Conservation (phyloP, 2,797 vertebrate species). For the Brachymystax lenok region DNA sequence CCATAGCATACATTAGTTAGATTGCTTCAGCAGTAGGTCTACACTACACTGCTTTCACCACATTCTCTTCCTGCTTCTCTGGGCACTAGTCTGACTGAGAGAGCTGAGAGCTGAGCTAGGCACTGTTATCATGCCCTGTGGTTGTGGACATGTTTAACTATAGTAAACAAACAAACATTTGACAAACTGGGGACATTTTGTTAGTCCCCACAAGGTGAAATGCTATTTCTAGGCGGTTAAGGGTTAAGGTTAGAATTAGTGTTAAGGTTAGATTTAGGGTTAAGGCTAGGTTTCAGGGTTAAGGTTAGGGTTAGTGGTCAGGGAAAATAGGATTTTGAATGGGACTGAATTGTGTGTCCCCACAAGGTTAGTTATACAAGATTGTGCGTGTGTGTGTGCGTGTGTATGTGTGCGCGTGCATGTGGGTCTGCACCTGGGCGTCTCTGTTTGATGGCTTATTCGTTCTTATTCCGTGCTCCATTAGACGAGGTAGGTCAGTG, state of each 20-base stretch:
- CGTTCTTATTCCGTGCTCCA: slow-evolving; percentile 3
- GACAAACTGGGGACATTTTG: no score
- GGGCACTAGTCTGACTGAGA: background rate
- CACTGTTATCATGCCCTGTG: background rate
- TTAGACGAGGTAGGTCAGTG: background rate
- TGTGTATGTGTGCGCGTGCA: slow-evolving; percentile 6
- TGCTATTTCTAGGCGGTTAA: no score
- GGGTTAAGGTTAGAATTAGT: no score
- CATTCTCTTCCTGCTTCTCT: background rate
- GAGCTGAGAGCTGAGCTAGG: background rate
- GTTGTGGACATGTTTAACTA: background rate
- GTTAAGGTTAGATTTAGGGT: no score
- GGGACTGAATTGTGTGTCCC: background rate
- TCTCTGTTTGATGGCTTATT: slow-evolving; percentile 14
- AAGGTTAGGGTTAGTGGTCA: no score
- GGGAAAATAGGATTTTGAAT: no score
- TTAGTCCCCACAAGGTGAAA: no score
- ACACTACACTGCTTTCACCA: background rate
- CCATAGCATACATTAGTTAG: slow-evolving; percentile 33
- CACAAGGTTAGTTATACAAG: background rate
- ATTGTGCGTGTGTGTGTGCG: background rate
- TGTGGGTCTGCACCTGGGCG: background rate
- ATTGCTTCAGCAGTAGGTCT: background rate
- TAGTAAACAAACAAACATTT: no score
- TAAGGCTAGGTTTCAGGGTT: no score